Evolutionary conservation across 2,888 invertebrate genomes (phyloP), one percentile per base, ranked within the genome.

Genomic region (Xylophagus ater): DNA sequence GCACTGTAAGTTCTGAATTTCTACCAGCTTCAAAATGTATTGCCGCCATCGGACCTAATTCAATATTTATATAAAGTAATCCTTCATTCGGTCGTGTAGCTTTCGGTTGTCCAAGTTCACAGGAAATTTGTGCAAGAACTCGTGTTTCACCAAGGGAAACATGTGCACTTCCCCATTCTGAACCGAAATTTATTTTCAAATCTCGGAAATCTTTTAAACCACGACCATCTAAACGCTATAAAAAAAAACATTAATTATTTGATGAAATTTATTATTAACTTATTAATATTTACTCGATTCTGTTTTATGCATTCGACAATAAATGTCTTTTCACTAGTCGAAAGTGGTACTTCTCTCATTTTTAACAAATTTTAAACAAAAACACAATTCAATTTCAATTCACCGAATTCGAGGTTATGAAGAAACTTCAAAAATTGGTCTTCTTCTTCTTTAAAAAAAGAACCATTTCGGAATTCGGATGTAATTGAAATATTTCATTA

Each of bases 21-120:
- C 81, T 68, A 25, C 82, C 81, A 5, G 74, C 66, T 58, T 93
- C 92, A 63, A 87, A 86, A 53, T 84, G 78, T 3, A 85, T 80
- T 2, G 85, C 81, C 2, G 87, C 89, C 76, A 92, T 78, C 3
- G 87, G 81, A 49, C 81, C 81, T 29, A 93, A 68, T 59, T 93
- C 92, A 2, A 90, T 78, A 67, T 90, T 89, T 23, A 94, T 74
- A 53, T 74, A 76, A 12, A 96, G 58, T 45, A 83, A 74, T 2
- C 94, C 94, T 62, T 96, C 94, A 57, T 84, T 87, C 1, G 92
- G 88, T 28, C 92, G 69, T 1, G 84, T 78, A 23, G 81, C 73
- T 62, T 86, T 86, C 0, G 94, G 93, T 48, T 77, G 75, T 35
- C 80, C 79, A 21, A 96, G 74, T 65, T 90, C 88, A 65, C 89